Evolutionary conservation across 2,797 vertebrate species (phyloP).

Genomic region (Perodicticus potto): DNA sequence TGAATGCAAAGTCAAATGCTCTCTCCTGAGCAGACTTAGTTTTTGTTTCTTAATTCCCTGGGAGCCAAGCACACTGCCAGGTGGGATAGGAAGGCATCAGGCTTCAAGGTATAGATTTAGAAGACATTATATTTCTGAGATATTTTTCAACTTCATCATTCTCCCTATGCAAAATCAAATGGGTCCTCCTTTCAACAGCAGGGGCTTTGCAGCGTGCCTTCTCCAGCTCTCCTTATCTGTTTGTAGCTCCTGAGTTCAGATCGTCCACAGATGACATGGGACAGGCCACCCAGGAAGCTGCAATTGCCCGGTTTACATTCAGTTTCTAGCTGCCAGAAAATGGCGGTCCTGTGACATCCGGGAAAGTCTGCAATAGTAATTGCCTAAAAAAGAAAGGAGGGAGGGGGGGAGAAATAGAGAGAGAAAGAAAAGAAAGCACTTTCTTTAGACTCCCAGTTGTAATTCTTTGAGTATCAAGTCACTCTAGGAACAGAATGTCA

Average conservation of each 20-base stretch:
- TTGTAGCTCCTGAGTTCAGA: background rate
- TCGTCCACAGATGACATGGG: background rate
- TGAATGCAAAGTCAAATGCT: background rate
- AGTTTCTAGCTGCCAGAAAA: background rate
- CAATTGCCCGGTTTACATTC: background rate
- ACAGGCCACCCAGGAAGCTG: background rate
- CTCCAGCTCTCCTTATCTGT: background rate
- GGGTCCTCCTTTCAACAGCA: background rate
- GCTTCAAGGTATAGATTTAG: background rate
- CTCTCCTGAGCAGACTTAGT: background rate
- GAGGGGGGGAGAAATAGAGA: too few species aligned
- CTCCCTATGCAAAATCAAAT: background rate
- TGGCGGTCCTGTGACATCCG: too few species aligned
- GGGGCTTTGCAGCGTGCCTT: background rate
- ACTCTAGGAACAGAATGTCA: background rate
- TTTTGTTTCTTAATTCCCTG: background rate
- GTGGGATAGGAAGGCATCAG: background rate
- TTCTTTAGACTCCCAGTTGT: slow-evolving; percentile 46
- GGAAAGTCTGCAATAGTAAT: background rate
- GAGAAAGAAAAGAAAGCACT: background rate
- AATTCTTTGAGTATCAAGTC: background rate
- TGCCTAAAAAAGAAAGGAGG: background rate
- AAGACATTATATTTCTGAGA: slow-evolving; percentile 41
- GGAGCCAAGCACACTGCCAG: background rate
- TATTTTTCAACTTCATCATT: slow-evolving; percentile 34